Conservation (phyloP, 1,140 invertebrate species). For the Coptotermes formosanus region DNA sequence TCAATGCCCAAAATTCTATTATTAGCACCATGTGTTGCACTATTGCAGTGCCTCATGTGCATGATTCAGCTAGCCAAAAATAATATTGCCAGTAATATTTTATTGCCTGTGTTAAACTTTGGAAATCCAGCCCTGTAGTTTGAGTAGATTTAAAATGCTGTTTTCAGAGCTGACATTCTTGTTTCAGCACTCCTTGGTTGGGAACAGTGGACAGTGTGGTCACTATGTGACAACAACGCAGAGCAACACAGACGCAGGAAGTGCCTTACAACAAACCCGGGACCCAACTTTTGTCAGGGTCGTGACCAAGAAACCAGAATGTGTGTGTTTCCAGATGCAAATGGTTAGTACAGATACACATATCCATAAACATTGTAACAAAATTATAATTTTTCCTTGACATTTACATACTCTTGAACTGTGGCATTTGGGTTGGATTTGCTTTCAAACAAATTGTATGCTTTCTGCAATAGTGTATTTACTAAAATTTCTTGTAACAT, state of each 20-base stretch:
- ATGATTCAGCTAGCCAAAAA: background rate
- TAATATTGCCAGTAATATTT: background rate
- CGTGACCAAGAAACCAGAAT: slow-evolving; percentile 61
- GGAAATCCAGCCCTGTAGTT: background rate
- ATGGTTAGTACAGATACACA: background rate
- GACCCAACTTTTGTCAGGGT: slow-evolving; percentile 62
- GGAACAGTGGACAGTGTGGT: slow-evolving; percentile 71
- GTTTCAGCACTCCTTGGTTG: slow-evolving; percentile 55
- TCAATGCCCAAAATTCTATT: too few species aligned
- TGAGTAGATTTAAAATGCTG: slow-evolving; percentile 26
- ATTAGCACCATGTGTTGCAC: too few species aligned
- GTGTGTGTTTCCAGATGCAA: slow-evolving; percentile 46
- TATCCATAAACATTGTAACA: too few species aligned
- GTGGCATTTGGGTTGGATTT: too few species aligned
- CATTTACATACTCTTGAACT: too few species aligned
- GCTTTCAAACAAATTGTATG: too few species aligned
- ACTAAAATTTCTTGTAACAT: too few species aligned
- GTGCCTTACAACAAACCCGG: slow-evolving; percentile 54
- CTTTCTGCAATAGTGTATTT: too few species aligned
- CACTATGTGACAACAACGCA: slow-evolving; percentile 60
- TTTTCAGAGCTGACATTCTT: slow-evolving; percentile 23
- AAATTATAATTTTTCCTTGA: too few species aligned
- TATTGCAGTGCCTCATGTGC: too few species aligned
- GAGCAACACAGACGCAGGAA: slow-evolving; percentile 64
- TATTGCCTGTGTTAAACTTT: background rate